Conservation (phyloP, 2,888 invertebrate genomes). For the Tanytarsus gracilentus region DNA sequence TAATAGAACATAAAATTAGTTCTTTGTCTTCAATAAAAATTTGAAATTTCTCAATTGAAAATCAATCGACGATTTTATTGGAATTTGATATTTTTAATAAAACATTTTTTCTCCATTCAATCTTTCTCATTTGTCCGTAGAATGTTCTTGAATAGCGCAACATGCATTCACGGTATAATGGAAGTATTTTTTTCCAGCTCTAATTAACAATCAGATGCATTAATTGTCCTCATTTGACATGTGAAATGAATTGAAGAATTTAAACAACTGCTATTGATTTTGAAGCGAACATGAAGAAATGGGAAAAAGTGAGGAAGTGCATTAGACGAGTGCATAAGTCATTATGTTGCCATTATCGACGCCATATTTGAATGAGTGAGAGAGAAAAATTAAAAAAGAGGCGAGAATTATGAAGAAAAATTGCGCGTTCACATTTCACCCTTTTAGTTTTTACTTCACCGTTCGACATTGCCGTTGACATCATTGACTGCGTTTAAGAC, state of each 20-base stretch:
- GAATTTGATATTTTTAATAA: constrained; percentile 26
- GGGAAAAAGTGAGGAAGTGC: too few relatives aligned
- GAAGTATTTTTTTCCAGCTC: neutral
- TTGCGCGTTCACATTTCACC: constrained; percentile 2
- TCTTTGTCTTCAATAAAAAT: neutral
- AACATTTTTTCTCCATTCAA: neutral
- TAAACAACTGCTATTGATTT: too few relatives aligned
- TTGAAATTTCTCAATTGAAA: neutral
- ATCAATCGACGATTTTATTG: neutral
- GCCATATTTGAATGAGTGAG: constrained; percentile 6
- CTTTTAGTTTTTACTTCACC: neutral
- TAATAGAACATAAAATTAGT: neutral
- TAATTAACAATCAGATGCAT: constrained; percentile 15
- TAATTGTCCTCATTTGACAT: neutral
- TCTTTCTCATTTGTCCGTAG: neutral
- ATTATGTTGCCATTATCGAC: constrained; percentile 21
- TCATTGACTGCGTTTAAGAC: too few relatives aligned
- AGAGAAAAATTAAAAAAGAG: neutral
- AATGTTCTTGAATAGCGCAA: constrained; percentile 2
- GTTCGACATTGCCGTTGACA: constrained; percentile 1
- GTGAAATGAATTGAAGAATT: neutral
- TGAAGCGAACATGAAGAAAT: too few relatives aligned
- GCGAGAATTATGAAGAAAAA: neutral
- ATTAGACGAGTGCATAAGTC: constrained; percentile 9
- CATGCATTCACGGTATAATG: constrained; percentile 11